Evolutionary conservation across 2,797 vertebrate species (phyloP), one percentile per base, ranked within the genome.

Genomic region (Alcedo quadribrachys): DNA sequence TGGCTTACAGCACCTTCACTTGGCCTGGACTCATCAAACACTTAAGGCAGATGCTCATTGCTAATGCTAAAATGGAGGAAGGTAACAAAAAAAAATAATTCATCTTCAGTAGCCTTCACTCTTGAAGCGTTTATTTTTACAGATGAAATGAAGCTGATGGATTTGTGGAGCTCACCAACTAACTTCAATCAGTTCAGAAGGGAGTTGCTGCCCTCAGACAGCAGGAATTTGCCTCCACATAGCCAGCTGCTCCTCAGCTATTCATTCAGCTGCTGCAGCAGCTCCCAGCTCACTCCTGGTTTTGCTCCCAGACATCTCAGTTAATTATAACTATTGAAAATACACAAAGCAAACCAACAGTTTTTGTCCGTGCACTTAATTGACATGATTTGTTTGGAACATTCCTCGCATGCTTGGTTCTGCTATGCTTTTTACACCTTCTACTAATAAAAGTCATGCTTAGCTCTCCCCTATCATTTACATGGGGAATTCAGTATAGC

Each of bases 41-140:
- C 93, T 97, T 99, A n/a, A 98, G 99, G 71, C 99, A 99, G 97
- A 99, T 99, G 98, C 98, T 99, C 61, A 98, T 99, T 94, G 98
- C 99, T 30, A 98, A 98, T 82, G 97, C 98, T 62, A 99, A 98
- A 95, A 99, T 99, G 99, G 99, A 99, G 92, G 98, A 99, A 98
- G 99, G 99, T 98, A 96, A 40, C 37, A 37, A 97, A 96, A 90
- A 42, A 96, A 50, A 46, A 12, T 97, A 96, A 91, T 33, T 74
- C 37, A 18, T 67, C 70, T 58, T 48, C 66, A 15, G 35, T n/a
- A 73, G 51, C 62, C 48, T n/a, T 27, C 82, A 27, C 18, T 48
- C 75, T 48, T n/a, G 6, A 50, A 78, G 30, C 27, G 4, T 33
- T 37, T 27, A 3, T 53, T 85, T 92, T 80, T 53, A n/a, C 50